Evolutionary conservation across 2,888 invertebrate genomes (phyloP), one percentile per base, ranked within the genome.

Genomic region (Pristionchus exspectatus): DNA sequence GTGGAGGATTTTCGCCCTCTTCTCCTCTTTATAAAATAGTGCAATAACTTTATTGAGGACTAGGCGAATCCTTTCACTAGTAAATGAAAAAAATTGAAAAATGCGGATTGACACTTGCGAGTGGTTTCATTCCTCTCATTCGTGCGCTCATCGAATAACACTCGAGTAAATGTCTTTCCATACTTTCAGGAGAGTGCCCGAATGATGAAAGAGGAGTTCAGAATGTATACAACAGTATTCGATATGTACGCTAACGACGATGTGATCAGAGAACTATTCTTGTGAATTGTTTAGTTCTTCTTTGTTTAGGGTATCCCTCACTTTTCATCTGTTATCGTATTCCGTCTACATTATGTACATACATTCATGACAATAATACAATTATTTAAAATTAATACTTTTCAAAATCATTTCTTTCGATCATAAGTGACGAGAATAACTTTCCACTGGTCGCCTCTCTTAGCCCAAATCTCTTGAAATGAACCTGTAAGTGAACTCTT

Each of bases 201-300:
- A 2, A 27, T 81, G 81, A 81, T 81, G 81, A 44, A 81, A 27
- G 81, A 81, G 14, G 81, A 81, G 27, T 81, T 81, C 38, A 24
- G 81, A n/a, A 81, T 81, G 81, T 81, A 81, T 21, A 21, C 81
- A 16, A 27, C 81, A 50, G 21, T 81, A 12, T 81, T 81, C 33
- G 81, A 81, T 18, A n/a, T 81, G 50, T 81, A 81, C 33, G 44
- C 81, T 14, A 81, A 81, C 27, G 81, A 81, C 16, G 81, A 81
- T 5, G 27, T 81, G n/a, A 54, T 81, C 27, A 44, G 33, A 21
- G 81, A 81, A 50, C 9, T 81, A 10, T 50, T 81, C 16, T 50
- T 81, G n/a, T 81, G 18, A 81, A n/a, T n/a, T n/a, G n/a, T n/a
- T n/a, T n/a, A n/a, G n/a, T n/a, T n/a, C n/a, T n/a, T n/a, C n/a